Evolutionary conservation across 2,888 invertebrate genomes (phyloP).

Genomic region (Mermis nigrescens): DNA sequence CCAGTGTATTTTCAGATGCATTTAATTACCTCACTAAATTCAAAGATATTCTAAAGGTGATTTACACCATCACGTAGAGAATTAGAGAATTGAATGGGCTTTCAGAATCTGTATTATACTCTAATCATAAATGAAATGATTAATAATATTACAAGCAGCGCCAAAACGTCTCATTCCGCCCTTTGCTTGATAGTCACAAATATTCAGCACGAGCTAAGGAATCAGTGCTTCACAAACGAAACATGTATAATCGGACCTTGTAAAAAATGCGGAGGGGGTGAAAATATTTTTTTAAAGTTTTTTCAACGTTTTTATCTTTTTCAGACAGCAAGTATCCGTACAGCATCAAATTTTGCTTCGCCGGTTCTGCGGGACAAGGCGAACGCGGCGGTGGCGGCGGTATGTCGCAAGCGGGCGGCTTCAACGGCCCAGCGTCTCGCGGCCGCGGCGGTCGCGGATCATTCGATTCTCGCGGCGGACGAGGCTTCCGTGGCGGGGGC

Average conservation of each 20-base stretch:
- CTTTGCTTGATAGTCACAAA: background rate
- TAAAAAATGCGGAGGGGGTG: no score
- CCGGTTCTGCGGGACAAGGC: constrained; percentile 1
- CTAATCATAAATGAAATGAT: no score
- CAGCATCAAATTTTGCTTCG: constrained; percentile 88
- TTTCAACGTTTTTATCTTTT: no score
- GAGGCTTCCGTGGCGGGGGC: constrained; percentile 5
- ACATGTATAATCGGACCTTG: no score
- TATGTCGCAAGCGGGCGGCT: background rate
- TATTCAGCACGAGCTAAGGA: background rate
- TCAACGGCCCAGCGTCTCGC: background rate
- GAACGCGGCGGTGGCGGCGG: background rate
- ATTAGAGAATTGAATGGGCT: no score
- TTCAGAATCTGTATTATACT: no score
- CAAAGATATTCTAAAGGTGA: no score
- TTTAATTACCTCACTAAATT: no score
- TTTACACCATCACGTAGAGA: no score
- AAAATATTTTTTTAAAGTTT: no score
- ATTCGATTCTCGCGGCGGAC: background rate
- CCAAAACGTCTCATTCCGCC: background rate
- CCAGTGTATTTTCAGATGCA: no score
- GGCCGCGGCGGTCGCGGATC: constrained; percentile 4
- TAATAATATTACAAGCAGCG: no score
- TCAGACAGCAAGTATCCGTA: constrained; percentile 70
- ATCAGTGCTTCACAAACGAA: background rate